Base-by-base conservation (phyloP, 2,888 invertebrate species). In the Adineta ricciae region DNA sequence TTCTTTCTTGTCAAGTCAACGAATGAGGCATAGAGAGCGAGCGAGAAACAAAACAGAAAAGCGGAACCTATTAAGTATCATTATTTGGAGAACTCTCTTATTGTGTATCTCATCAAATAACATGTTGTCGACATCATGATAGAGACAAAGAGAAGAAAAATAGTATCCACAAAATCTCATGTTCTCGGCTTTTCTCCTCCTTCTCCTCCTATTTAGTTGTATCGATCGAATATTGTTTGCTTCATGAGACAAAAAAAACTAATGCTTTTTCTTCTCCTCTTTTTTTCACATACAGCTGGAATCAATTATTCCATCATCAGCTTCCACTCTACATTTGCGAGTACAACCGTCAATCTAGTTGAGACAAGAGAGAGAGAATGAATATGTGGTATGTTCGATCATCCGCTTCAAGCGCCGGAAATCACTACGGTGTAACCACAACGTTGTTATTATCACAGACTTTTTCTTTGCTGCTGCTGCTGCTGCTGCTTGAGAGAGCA, bases 301-400 rank as follows among this genome's bases (percentile, higher is more conserved):
- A 78, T 38, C 78, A 78, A 78, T 78, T 78, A 78, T 78, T 41
- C 41, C 41, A 78, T 78, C 78, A 78, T 78, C 41, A 78, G 78
- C 41, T 78, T 78, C 78, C 78, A n/a, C 24, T 78, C 41, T 41
- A 19, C 16, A 19, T 32, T 64, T 32, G 64, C 32, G 27, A 64
- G 32, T 64, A 27, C 32, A 64, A 27, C 14, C 64, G 32, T 64
- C 64, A 64, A 64, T 64, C 16, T 32, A 36, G 32, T 64, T 64
- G 32, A 64, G 32, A 27, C 16, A 32, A n/a, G 27, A 56, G 9
- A 56, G n/a, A n/a, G 54, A 56, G n/a, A 56, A 14, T 14, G 27
- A 64, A 4, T 64, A 16, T 5, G 5, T 32, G 32, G 1, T 27
- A 27, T 64, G 32, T 64, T 16, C 64, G 64, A 64, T 64, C 64